A percentile compares a stretch with the other conserved stretches of the same genome.
These are phyloP conservation scores for Parapristionchus giblindavisi DNA, from an alignment of 2,888 invertebrate genomes.

Conservation along the genomic window DNA sequence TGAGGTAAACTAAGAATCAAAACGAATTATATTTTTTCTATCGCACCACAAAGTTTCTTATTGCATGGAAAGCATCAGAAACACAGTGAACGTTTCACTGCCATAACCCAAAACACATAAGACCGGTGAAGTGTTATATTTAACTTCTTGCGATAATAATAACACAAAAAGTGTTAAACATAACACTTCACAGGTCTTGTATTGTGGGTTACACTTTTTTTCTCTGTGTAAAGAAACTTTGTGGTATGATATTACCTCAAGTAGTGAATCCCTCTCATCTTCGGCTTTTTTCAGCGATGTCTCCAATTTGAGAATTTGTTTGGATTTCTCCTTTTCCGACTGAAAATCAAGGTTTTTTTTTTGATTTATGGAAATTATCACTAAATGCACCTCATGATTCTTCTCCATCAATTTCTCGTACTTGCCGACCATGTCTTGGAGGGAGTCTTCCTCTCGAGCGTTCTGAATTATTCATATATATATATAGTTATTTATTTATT, in stretches of 20 bases:
- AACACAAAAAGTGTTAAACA: no score
- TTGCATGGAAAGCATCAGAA: no score
- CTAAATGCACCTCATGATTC: conserved; percentile 24
- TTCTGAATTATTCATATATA: no score
- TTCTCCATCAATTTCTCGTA: conserved; percentile 34
- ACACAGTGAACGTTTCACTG: not conserved
- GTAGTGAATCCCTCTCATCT: conserved; percentile 34
- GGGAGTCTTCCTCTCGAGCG: conserved; percentile 24
- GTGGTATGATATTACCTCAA: conserved; percentile 20
- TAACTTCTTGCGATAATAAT: no score
- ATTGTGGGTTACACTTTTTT: no score
- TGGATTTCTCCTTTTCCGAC: conserved; percentile 32
- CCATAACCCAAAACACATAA: not conserved
- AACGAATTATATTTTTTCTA: no score
- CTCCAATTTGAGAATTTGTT: conserved; percentile 28
- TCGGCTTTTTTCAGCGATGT: conserved; percentile 7
- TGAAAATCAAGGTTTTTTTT: not conserved
- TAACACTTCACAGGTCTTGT: no score
- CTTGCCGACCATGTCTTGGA: conserved; percentile 31
- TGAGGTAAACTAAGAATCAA: no score
- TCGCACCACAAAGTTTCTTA: no score
- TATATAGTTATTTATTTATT: no score
- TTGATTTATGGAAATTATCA: not conserved
- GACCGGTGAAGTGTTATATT: no score
- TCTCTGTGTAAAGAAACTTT: no score